phyloP scores from a whole-genome alignment of 2,797 vertebrate species.

The Hydrophis major region DNA sequence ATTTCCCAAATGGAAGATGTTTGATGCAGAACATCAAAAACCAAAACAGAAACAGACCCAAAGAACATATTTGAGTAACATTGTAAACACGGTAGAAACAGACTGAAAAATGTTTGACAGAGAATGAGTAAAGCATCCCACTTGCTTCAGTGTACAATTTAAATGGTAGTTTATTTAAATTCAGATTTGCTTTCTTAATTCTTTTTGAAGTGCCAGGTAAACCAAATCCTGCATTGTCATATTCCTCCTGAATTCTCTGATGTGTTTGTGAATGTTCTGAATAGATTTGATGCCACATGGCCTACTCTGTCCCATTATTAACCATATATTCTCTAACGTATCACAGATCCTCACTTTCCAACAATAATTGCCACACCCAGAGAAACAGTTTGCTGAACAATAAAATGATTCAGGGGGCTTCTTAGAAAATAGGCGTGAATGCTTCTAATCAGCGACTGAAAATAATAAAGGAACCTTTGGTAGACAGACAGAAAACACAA shows the following conservation, averaged over 20 bases:
- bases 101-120: constrained; percentile 24
- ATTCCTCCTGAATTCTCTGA: not conserved
- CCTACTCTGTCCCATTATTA: not conserved
- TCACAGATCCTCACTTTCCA: not conserved
- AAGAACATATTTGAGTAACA: constrained; percentile 45
- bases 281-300: not conserved
- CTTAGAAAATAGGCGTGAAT: not conserved
- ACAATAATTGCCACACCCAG: not conserved
- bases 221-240: not conserved
- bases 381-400: not conserved
- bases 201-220: not conserved
- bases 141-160: not conserved
- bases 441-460: not conserved
- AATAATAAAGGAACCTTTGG: not conserved
- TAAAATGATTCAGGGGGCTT: not conserved
- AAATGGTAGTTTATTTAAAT: not conserved
- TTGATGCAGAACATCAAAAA: constrained; percentile 41
- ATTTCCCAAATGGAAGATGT: constrained; percentile 13
- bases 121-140: not conserved
- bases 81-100: constrained; percentile 15
- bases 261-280: not conserved
- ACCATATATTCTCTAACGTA: not conserved
- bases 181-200: not conserved
- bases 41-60: constrained; percentile 42
- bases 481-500: not conserved